A percentile compares a stretch with the other conserved stretches of the same genome.
phyloP scores from a whole-genome alignment of 2,888 invertebrate species.

The Phengaris alcon region DNA sequence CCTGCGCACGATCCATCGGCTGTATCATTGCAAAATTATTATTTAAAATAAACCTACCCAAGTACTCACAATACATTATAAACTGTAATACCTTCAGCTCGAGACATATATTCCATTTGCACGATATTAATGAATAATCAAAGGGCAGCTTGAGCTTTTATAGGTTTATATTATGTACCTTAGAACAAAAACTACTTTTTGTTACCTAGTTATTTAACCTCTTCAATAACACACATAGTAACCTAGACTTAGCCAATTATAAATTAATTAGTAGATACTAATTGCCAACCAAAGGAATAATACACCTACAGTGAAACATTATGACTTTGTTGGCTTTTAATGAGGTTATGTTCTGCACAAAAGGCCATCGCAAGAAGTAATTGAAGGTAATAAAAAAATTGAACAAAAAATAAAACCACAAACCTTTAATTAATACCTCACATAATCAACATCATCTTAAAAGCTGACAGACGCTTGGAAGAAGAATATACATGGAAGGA shows the following conservation, averaged over 20 bases:
- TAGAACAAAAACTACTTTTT: background rate
- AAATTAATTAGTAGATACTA: background rate
- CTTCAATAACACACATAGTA: background rate
- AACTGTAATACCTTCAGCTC: background rate
- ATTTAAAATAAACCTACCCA: background rate
- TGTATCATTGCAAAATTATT: background rate
- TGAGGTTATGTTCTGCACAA: constrained; percentile 2
- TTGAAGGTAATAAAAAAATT: background rate
- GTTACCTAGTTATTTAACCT: constrained; percentile 1
- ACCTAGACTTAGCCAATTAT: background rate
- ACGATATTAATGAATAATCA: background rate
- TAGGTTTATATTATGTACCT: constrained; percentile 8
- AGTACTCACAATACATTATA: background rate
- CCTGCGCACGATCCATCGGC: background rate
- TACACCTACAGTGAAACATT: background rate
- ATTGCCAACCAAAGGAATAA: background rate
- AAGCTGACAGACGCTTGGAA: background rate
- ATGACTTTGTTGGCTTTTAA: background rate
- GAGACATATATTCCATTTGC: background rate
- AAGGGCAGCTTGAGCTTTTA: background rate
- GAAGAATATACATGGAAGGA: too few relatives aligned
- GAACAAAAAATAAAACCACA: background rate
- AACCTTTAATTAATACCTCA: constrained; percentile 1
- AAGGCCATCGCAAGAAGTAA: background rate
- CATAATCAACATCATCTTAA: constrained; percentile 12